Conservation (phyloP, 2,888 invertebrate genomes). For the Oscheius sp. region DNA sequence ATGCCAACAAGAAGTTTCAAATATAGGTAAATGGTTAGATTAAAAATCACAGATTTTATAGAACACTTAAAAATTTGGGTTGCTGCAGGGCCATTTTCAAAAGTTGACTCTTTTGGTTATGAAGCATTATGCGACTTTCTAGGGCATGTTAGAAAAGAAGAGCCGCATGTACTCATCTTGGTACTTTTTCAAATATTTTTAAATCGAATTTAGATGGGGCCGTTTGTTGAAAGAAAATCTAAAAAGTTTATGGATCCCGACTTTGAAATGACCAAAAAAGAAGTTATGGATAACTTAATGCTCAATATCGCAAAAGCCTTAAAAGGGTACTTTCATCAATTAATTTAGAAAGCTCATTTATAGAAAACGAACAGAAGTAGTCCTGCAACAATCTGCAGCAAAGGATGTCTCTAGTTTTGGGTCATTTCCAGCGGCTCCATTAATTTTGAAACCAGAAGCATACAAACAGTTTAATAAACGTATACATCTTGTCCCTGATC, state of each 20-base stretch:
- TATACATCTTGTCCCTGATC: constrained; percentile 22
- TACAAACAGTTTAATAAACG: background rate
- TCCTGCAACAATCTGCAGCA: constrained; percentile 34
- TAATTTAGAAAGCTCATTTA: constrained; percentile 8
- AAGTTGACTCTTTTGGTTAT: constrained; percentile 36
- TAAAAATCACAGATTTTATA: background rate
- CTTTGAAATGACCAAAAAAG: background rate
- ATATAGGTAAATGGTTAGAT: background rate
- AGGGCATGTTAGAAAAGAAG: constrained; percentile 30
- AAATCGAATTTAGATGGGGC: constrained; percentile 32
- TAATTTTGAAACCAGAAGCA: background rate
- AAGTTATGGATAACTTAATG: constrained; percentile 15
- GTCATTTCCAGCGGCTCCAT: constrained; percentile 35
- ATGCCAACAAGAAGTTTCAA: background rate
- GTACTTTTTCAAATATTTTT: background rate
- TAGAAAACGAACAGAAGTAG: constrained; percentile 37
- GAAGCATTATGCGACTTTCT: constrained; percentile 43
- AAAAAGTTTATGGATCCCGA: constrained; percentile 23
- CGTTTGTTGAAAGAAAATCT: constrained; percentile 43
- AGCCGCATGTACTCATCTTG: constrained; percentile 36
- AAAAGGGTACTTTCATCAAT: constrained; percentile 27
- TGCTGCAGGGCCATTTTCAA: constrained; percentile 44
- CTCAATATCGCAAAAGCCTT: constrained; percentile 14
- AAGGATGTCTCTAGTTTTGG: constrained; percentile 31
- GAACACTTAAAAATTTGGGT: constrained; percentile 36